Evolutionary conservation across 2,113 vertebrate genomes (phyloP).

Genomic region (Strigops habroptila): DNA sequence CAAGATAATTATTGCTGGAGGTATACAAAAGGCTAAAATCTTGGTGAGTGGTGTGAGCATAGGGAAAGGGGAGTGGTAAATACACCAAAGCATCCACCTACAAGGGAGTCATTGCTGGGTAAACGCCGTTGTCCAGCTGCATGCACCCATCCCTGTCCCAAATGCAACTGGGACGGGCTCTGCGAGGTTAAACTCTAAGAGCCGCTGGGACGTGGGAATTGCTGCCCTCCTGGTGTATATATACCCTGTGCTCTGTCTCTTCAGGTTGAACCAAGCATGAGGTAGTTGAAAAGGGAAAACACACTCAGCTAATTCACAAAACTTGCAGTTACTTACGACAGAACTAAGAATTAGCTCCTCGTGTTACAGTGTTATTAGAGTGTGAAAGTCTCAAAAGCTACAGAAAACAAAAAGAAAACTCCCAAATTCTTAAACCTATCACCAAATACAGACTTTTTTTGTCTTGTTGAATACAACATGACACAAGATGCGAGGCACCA

Average conservation of each 20-base stretch:
- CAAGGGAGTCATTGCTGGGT: not conserved
- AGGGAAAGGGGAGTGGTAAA: not conserved
- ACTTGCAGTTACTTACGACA: not conserved
- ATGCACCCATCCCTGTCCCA: not conserved
- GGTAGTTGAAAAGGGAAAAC: not conserved
- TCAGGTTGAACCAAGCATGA: not conserved
- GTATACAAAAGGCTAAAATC: not conserved
- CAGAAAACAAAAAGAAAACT: not conserved
- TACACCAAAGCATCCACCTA: not conserved
- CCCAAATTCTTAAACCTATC: not conserved
- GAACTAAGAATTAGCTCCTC: not conserved
- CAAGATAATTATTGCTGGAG: not conserved
- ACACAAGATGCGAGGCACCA: not conserved
- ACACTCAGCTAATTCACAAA: not conserved
- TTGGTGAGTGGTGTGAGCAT: accelerated
- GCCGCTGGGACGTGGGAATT: not conserved
- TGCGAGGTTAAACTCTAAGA: not conserved
- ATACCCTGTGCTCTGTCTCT: not conserved
- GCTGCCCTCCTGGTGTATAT: not conserved
- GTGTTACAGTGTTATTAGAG: not conserved
- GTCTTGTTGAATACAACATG: not conserved
- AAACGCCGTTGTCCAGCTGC: not conserved
- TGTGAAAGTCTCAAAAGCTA: not conserved
- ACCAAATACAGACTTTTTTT: not conserved
- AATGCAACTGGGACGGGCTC: not conserved